These are phyloP conservation scores for Falco berigora DNA, from an alignment of 2,797 vertebrate genomes.

Conservation along the genomic window DNA sequence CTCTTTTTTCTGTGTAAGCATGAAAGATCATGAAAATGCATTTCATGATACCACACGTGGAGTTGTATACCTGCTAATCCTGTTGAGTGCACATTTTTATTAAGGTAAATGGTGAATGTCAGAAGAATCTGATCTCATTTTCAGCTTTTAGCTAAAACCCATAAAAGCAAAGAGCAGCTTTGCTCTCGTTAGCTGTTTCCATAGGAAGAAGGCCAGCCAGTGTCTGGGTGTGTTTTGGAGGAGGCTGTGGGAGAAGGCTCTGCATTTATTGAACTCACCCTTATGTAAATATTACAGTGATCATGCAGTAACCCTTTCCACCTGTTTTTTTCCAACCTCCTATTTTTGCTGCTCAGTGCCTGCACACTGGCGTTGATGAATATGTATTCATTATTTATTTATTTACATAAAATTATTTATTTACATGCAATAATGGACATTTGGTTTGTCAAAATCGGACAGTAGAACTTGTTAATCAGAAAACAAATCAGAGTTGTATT, in stretches of 20 bases:
- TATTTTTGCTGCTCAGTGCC: not conserved
- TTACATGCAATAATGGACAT: slow-evolving; percentile 49
- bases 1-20: not conserved
- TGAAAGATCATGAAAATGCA: not conserved
- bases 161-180: slow-evolving; percentile 42
- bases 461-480: slow-evolving; percentile 74
- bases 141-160: slow-evolving; percentile 12
- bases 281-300: slow-evolving; percentile 20
- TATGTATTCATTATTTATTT: not conserved
- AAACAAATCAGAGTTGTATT: slow-evolving; percentile 64
- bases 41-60: not conserved
- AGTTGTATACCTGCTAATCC: not conserved
- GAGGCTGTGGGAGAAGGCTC: slow-evolving; percentile 53
- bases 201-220: slow-evolving; percentile 37
- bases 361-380: not conserved
- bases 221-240: slow-evolving; percentile 51
- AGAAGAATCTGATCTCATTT: slow-evolving; percentile 27
- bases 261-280: slow-evolving; percentile 13
- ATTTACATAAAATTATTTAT: not conserved
- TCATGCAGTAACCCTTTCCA: not conserved
- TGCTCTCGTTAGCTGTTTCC: slow-evolving; percentile 36
- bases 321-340: not conserved
- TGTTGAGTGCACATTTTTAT: not conserved
- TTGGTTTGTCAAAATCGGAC: slow-evolving; percentile 64
- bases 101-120: not conserved